These are phyloP conservation scores for Psilopogon haemacephalus DNA, from an alignment of 2,113 vertebrate species.

Conservation along the genomic window DNA sequence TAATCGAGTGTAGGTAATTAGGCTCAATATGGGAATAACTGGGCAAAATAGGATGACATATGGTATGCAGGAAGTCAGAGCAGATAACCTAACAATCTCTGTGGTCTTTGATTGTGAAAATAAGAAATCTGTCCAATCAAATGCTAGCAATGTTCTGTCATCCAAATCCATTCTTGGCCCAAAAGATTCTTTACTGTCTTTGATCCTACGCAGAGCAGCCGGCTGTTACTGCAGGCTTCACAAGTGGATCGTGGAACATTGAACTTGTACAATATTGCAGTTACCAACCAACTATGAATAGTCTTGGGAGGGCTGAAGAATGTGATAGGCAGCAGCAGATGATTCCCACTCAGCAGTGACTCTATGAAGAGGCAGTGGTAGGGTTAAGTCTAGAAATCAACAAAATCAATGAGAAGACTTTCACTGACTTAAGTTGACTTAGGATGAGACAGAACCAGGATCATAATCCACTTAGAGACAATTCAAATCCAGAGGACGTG, in stretches of 20 bases:
- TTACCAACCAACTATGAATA: neutral
- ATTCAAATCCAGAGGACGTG: neutral
- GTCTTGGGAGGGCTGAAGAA: neutral
- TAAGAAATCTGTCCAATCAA: neutral
- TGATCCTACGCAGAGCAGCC: neutral
- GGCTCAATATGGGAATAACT: slow-evolving; percentile 35
- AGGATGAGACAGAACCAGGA: neutral
- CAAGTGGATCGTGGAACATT: neutral
- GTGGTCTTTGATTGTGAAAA: slow-evolving; percentile 7
- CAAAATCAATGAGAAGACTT: neutral
- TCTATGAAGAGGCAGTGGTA: neutral
- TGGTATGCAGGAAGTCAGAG: slow-evolving; percentile 12
- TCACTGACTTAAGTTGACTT: neutral
- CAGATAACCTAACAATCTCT: slow-evolving; percentile 31
- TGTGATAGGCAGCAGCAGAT: neutral
- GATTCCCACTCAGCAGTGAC: neutral
- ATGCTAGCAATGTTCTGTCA: neutral
- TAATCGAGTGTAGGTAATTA: slow-evolving; percentile 52
- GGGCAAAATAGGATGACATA: slow-evolving; percentile 27
- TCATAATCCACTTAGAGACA: neutral
- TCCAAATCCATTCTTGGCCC: neutral
- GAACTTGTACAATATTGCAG: neutral
- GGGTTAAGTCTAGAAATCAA: neutral
- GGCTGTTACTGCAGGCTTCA: neutral
- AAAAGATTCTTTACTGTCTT: neutral